Base-by-base conservation (phyloP, 2,888 invertebrate species). In the Chloroclysta siterata region DNA sequence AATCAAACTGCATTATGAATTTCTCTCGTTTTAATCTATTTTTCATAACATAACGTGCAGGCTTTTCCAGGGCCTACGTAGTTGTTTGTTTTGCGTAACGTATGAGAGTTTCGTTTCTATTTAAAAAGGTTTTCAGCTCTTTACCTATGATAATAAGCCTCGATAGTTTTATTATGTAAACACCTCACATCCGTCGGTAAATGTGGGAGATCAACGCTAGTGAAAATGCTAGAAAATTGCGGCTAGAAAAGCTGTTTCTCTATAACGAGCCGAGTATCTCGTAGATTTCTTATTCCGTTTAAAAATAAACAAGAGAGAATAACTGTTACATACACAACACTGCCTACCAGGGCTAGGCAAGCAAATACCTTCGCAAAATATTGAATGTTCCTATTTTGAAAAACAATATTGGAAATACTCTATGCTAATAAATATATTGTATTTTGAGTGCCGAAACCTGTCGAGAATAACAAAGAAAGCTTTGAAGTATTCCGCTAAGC, bases 151-250 rank as follows among this genome's bases (percentile, higher is more conserved):
- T 7, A 33, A 11, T 1, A 11, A 8, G 36, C 11, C 36, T 39
- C 11, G 36, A 39, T 39, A 10, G 36, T 39, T 39, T 39, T 11
- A 36, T 52, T 44, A 36, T 5, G 44, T 46, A 28, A 22, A 6
- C 48, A 47, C 64, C 48, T 65, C 60, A 65, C 65, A 65, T 69
- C 63, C 64, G 60, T 36, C 22, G 56, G 46, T 58, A 59, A 65
- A 64, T 60, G 69, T 71, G 63, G 63, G 69, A 46, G 68, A 71
- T 69, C 47, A 63, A 46, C 56, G 46, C 60, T 67, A 61, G 69
- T 65, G 69, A 69, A 69, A 71, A 69, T 54, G 52, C 33, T 51
- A 51, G 62, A 63, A 61, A 50, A 29, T 56, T 63, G 64, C 60
- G 22, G 47, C 42, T 62, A 65, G 63, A 64, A 71, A 57, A 60